These are phyloP conservation scores for Noctua janthe DNA, from an alignment of 2,888 invertebrate species.

Conservation along the genomic window DNA sequence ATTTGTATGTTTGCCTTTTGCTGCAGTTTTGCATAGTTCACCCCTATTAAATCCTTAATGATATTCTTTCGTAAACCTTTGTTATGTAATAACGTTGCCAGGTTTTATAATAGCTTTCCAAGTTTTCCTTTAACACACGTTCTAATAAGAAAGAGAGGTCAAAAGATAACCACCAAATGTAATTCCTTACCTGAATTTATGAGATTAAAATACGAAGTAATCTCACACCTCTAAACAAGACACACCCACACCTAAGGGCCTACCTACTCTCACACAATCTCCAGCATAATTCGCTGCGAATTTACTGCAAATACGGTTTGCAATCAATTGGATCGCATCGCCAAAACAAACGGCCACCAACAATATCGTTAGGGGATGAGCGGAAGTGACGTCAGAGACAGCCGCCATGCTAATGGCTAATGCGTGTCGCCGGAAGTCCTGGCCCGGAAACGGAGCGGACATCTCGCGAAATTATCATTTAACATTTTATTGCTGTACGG, in stretches of 20 bases:
- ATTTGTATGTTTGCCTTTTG: neutral
- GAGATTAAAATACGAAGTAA: slow-evolving; percentile 29
- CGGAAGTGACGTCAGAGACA: slow-evolving; percentile 85
- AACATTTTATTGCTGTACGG: slow-evolving; percentile 83
- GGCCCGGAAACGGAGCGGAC: slow-evolving; percentile 84
- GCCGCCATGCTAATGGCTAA: slow-evolving; percentile 88
- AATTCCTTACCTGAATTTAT: slow-evolving; percentile 15
- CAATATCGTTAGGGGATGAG: slow-evolving; percentile 68
- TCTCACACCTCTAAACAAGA: slow-evolving; percentile 9
- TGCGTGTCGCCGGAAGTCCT: slow-evolving; percentile 88
- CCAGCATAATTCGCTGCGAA: slow-evolving; percentile 54
- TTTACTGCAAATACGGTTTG: slow-evolving; percentile 67
- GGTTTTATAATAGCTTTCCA: neutral
- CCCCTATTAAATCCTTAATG: neutral
- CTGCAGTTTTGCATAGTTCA: neutral
- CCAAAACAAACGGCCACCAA: slow-evolving; percentile 66
- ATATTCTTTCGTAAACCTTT: neutral
- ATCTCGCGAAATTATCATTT: slow-evolving; percentile 88
- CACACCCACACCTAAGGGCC: slow-evolving; percentile 11
- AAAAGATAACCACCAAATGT: slow-evolving; percentile 21
- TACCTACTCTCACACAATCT: slow-evolving; percentile 35
- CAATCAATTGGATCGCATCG: slow-evolving; percentile 67
- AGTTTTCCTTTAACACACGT: neutral
- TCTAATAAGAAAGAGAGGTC: neutral
- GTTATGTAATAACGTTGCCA: neutral